Conservation (phyloP, 2,113 vertebrate genomes). For the Candoia aspera region DNA sequence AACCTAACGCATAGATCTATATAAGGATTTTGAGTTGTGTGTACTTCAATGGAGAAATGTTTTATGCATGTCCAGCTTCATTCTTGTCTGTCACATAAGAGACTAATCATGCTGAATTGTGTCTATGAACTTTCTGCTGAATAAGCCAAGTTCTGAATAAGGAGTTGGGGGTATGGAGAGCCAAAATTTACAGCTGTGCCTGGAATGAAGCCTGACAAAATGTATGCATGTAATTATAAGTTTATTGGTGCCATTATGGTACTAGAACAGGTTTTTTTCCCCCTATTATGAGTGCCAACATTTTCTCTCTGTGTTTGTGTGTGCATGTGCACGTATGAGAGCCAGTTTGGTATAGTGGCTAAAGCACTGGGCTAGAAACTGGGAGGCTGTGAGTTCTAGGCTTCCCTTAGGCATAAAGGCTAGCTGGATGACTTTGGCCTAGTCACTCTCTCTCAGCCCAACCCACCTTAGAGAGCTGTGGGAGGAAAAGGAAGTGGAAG, state of each 20-base stretch:
- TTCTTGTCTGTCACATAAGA: background rate
- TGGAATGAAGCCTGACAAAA: background rate
- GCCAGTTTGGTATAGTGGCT: background rate
- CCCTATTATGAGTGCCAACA: background rate
- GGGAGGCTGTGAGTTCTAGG: too few species aligned
- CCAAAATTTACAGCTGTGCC: background rate
- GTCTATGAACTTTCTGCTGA: background rate
- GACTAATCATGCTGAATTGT: background rate
- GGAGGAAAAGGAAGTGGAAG: too few species aligned
- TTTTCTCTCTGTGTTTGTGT: background rate
- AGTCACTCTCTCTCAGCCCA: too few species aligned
- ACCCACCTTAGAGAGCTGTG: too few species aligned
- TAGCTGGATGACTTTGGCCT: too few species aligned
- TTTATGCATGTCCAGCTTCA: background rate
- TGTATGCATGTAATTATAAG: conserved; percentile 6
- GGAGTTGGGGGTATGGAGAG: background rate
- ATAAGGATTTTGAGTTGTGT: background rate
- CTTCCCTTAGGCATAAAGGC: too few species aligned
- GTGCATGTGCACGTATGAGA: background rate
- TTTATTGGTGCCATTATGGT: conserved; percentile 16
- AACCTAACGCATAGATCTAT: background rate
- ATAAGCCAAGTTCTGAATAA: background rate
- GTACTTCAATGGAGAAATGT: background rate
- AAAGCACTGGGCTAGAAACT: too few species aligned
- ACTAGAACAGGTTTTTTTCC: conserved; percentile 22